phyloP scores from a whole-genome alignment of 2,113 vertebrate species.

The Uria aalge region DNA sequence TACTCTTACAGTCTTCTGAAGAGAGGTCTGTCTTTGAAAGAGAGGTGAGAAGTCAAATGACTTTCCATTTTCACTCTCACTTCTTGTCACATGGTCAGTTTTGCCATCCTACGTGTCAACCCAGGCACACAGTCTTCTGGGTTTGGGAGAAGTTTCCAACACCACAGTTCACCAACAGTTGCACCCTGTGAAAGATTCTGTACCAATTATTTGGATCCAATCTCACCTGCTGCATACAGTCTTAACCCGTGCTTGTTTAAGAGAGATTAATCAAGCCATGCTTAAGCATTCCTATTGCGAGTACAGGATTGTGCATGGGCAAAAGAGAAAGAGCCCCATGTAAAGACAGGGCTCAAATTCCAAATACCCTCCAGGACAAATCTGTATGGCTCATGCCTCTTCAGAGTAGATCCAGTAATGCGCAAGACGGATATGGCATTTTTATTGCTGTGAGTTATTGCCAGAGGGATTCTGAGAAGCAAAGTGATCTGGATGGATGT shows the following conservation, averaged over 20 bases:
- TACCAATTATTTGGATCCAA: neutral
- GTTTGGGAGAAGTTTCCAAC: neutral
- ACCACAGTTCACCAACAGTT: neutral
- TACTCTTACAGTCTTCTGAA: neutral
- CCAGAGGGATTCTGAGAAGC: neutral
- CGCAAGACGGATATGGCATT: neutral
- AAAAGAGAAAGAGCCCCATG: neutral
- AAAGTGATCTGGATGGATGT: neutral
- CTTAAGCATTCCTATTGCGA: neutral
- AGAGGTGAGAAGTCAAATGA: neutral
- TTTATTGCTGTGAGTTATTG: neutral
- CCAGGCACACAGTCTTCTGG: neutral
- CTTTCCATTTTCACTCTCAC: neutral
- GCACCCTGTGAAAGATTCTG: neutral
- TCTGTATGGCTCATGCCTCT: neutral
- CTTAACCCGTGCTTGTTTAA: neutral
- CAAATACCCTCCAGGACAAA: neutral
- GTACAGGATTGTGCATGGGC: neutral
- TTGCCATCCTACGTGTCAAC: neutral
- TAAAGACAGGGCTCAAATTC: neutral
- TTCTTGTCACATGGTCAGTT: neutral
- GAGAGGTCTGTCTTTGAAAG: neutral
- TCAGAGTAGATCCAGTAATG: neutral
- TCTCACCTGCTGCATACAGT: neutral
- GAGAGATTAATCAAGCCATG: neutral